phyloP scores from a whole-genome alignment of 2,888 invertebrate genomes.

The Tipula lateralis region DNA sequence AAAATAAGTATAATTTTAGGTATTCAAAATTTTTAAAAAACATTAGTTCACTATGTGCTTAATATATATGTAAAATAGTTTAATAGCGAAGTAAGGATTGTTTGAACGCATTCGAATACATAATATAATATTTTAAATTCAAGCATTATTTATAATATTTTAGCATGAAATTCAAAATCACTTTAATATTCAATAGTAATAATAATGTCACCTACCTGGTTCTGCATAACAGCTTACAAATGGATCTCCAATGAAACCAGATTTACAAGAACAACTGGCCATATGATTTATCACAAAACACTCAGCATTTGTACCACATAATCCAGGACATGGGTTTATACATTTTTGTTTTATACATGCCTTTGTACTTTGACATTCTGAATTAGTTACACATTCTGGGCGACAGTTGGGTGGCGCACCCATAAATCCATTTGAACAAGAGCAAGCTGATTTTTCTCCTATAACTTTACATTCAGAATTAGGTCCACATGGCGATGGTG shows the following conservation, averaged over 20 bases:
- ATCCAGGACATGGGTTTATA: slow-evolving; percentile 59
- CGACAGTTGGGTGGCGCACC: slow-evolving; percentile 64
- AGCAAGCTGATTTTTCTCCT: slow-evolving; percentile 56
- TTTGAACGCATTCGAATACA: background rate
- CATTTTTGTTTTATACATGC: slow-evolving; percentile 63
- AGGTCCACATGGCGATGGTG: slow-evolving; percentile 61
- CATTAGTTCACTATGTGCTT: background rate
- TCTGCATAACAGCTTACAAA: slow-evolving; percentile 58
- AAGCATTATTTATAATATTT: background rate
- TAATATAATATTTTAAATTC: background rate
- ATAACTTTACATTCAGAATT: slow-evolving; percentile 58
- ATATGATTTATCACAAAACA: slow-evolving; percentile 65
- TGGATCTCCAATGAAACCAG: slow-evolving; percentile 75
- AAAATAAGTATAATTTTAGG: background rate
- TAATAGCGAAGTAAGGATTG: background rate
- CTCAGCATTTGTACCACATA: slow-evolving; percentile 57
- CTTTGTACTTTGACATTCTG: slow-evolving; percentile 60
- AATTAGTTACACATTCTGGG: slow-evolving; percentile 61
- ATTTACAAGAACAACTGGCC: slow-evolving; percentile 72
- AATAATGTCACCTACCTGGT: slow-evolving; percentile 43
- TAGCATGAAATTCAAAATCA: background rate
- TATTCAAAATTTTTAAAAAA: background rate
- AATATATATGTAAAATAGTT: background rate
- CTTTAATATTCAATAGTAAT: background rate
- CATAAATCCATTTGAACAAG: slow-evolving; percentile 55